Conservation (phyloP, 1,140 invertebrate species). For the Drosophila subpulchrella region DNA sequence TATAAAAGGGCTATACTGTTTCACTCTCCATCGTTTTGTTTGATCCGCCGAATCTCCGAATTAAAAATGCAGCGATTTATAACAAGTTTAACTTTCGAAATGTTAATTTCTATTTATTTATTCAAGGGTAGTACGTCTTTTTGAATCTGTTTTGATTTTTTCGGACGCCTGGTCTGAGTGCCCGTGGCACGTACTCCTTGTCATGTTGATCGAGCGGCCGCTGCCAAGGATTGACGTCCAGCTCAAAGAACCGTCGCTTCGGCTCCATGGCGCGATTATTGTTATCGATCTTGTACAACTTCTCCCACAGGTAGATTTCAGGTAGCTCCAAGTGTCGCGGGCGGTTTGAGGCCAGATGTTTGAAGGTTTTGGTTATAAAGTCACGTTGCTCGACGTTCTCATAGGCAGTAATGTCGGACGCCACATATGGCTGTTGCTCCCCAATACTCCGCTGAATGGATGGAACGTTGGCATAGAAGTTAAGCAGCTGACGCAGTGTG, state of each 20-base stretch:
- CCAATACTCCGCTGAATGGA: slow-evolving; percentile 85
- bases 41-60: not conserved
- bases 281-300: slow-evolving; percentile 90
- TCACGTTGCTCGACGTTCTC: slow-evolving; percentile 87
- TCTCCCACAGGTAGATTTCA: slow-evolving; percentile 91
- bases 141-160: slow-evolving; percentile 86
- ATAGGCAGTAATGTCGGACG: slow-evolving; percentile 88
- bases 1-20: no score
- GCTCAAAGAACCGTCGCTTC: slow-evolving; percentile 89
- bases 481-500: slow-evolving; percentile 90
- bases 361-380: slow-evolving; percentile 89
- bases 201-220: slow-evolving; percentile 88
- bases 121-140: slow-evolving; percentile 87
- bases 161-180: slow-evolving; percentile 86
- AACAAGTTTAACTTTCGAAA: slow-evolving; percentile 4
- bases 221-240: slow-evolving; percentile 86
- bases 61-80: not conserved
- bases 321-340: slow-evolving; percentile 86
- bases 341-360: slow-evolving; percentile 88
- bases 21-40: no score
- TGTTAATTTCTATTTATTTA: slow-evolving; percentile 17
- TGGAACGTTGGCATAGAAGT: slow-evolving; percentile 91
- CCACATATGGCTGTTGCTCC: slow-evolving; percentile 91
- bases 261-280: slow-evolving; percentile 88
- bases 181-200: slow-evolving; percentile 89